Conservation (phyloP, 92 coral and sea anemone species). For the Zoanthus sansibaricus region DNA sequence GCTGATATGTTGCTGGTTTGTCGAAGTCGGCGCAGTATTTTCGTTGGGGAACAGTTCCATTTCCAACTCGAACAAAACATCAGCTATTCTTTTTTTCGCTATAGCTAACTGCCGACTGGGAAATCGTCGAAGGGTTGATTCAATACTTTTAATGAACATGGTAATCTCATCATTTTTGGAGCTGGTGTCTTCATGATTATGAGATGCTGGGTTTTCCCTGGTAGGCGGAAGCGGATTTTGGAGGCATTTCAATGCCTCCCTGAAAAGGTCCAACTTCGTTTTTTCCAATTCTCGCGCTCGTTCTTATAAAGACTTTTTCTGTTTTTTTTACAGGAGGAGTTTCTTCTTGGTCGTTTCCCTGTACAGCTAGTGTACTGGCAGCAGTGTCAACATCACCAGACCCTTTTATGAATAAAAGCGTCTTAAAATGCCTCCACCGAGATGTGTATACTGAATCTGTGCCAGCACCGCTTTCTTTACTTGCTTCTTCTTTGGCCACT, state of each 20-base stretch:
- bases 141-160: constrained; percentile 32
- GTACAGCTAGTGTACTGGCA: constrained; percentile 17
- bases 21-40: neutral
- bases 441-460: constrained; percentile 32
- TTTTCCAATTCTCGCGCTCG: constrained; percentile 53
- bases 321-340: constrained; percentile 13
- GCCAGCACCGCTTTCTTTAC: constrained; percentile 35
- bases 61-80: constrained; percentile 58
- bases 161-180: constrained; percentile 23
- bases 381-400: constrained; percentile 27
- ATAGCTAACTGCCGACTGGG: constrained; percentile 45
- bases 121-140: constrained; percentile 57
- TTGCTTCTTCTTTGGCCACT: constrained; percentile 28
- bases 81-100: constrained; percentile 58
- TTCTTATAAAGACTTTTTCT: constrained; percentile 2
- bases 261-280: constrained; percentile 44
- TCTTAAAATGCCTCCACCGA: constrained; percentile 46
- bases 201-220: constrained; percentile 13
- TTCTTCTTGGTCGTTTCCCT: neutral
- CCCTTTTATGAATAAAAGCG: constrained; percentile 43
- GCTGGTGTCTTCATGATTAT: neutral
- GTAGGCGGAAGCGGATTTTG: constrained; percentile 45
- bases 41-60: constrained; percentile 45
- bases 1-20: constrained; percentile 20
- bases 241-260: constrained; percentile 49